phyloP scores from a whole-genome alignment of 2,888 invertebrate species.

The Epirrhoe tristata region DNA sequence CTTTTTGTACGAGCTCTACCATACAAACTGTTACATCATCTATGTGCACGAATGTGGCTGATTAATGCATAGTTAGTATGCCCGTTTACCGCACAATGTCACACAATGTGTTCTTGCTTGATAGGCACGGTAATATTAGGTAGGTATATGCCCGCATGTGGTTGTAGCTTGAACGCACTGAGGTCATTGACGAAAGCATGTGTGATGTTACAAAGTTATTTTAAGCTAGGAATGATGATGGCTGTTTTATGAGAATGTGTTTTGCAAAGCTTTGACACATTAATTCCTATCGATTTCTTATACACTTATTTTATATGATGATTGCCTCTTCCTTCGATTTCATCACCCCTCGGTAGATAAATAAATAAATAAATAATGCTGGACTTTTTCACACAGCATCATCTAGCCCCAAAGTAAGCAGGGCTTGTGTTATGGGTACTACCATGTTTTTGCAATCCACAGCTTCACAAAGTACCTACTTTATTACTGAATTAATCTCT shows the following conservation, averaged over 20 bases:
- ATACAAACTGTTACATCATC: not conserved
- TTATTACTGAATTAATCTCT: too few species aligned
- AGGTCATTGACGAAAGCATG: constrained; percentile 2
- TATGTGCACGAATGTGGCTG: not conserved
- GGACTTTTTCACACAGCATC: too few species aligned
- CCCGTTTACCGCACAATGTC: not conserved
- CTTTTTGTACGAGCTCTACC: not conserved
- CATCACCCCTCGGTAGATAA: too few species aligned
- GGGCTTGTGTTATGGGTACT: too few species aligned
- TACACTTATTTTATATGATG: too few species aligned
- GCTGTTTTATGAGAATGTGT: not conserved
- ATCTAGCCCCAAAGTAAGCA: too few species aligned
- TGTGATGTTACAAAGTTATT: not conserved
- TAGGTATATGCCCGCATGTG: not conserved
- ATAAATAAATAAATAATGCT: too few species aligned
- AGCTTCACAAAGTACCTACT: too few species aligned
- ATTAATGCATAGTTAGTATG: not conserved
- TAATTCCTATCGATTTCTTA: too few species aligned
- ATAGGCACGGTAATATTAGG: too few species aligned
- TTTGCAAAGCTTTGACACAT: not conserved
- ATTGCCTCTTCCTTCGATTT: too few species aligned
- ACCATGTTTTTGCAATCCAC: too few species aligned
- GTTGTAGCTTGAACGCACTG: not conserved
- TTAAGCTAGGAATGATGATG: not conserved
- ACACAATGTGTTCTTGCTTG: not conserved